Percentiles rank a stretch among this genome's conserved stretches.
Evolutionary conservation across 2,797 vertebrate species (phyloP).

Genomic region (Crenuchus spilurus): DNA sequence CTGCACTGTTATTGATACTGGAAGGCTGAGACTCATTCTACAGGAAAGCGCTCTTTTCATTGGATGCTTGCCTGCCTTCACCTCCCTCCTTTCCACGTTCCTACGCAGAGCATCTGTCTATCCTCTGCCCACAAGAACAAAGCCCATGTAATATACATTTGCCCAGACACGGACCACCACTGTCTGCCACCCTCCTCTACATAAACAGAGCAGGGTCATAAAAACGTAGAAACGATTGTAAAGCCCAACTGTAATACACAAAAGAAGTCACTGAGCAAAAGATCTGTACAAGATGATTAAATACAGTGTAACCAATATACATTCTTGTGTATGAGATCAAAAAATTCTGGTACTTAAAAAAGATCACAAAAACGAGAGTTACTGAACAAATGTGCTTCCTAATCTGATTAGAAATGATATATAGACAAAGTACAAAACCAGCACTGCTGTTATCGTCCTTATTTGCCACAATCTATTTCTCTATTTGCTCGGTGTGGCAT

Average conservation of each 20-base stretch:
- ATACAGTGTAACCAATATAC: constrained; percentile 79
- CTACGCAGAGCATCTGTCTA: constrained; percentile 39
- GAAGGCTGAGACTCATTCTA: constrained; percentile 48
- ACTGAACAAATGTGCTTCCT: not conserved
- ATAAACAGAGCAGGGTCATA: constrained; percentile 37
- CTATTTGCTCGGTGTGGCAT: constrained; percentile 65
- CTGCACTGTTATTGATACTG: constrained; percentile 57
- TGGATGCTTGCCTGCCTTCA: constrained; percentile 57
- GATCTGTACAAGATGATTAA: constrained; percentile 79
- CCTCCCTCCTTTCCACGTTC: constrained; percentile 20
- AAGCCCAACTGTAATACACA: constrained; percentile 27
- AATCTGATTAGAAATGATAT: constrained; percentile 54
- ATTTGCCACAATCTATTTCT: constrained; percentile 60
- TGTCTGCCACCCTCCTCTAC: constrained; percentile 30
- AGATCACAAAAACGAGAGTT: not conserved
- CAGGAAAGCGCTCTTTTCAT: constrained; percentile 53
- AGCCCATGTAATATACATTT: constrained; percentile 23
- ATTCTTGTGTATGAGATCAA: constrained; percentile 75
- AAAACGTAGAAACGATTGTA: not conserved
- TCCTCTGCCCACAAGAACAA: constrained; percentile 37
- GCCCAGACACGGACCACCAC: constrained; percentile 26
- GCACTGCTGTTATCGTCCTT: constrained; percentile 74
- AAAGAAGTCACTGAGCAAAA: constrained; percentile 58
- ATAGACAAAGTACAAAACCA: constrained; percentile 65
- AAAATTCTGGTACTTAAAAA: constrained; percentile 31